Conservation (phyloP, 2,888 invertebrate species). For the Autographa pulchrina region DNA sequence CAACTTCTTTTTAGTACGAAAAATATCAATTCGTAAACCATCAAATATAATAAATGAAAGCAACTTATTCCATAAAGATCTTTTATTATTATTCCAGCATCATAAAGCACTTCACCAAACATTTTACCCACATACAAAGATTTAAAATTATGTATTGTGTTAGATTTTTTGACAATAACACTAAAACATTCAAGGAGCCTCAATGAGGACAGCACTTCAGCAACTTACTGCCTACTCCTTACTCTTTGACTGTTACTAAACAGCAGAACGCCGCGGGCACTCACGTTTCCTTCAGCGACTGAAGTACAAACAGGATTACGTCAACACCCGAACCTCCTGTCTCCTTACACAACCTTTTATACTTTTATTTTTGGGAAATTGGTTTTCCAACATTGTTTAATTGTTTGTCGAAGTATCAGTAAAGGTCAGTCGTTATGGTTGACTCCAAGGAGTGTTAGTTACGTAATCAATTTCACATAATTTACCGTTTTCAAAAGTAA, state of each 20-base stretch:
- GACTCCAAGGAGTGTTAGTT: neutral
- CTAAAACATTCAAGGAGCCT: too few relatives aligned
- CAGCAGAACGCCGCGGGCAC: constrained; percentile 62
- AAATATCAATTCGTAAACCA: too few relatives aligned
- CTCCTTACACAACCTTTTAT: constrained; percentile 29
- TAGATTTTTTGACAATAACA: too few relatives aligned
- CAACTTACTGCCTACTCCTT: neutral
- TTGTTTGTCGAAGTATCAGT: neutral
- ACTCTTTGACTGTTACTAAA: constrained; percentile 26
- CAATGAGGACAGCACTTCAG: neutral
- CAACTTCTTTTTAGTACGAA: too few relatives aligned
- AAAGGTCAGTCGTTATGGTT: neutral
- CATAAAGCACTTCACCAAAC: too few relatives aligned
- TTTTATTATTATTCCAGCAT: too few relatives aligned
- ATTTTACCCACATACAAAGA: too few relatives aligned
- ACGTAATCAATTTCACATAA: neutral
- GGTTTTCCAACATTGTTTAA: constrained; percentile 1
- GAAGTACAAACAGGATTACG: constrained; percentile 73
- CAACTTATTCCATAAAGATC: too few relatives aligned
- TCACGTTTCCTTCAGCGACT: constrained; percentile 67
- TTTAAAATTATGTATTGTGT: too few relatives aligned
- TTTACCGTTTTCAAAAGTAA: too few relatives aligned
- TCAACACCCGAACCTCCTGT: constrained; percentile 63
- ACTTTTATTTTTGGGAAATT: neutral
- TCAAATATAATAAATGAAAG: too few relatives aligned